Base-by-base conservation (phyloP, 2,797 vertebrate species). In the Staurois parvus region DNA sequence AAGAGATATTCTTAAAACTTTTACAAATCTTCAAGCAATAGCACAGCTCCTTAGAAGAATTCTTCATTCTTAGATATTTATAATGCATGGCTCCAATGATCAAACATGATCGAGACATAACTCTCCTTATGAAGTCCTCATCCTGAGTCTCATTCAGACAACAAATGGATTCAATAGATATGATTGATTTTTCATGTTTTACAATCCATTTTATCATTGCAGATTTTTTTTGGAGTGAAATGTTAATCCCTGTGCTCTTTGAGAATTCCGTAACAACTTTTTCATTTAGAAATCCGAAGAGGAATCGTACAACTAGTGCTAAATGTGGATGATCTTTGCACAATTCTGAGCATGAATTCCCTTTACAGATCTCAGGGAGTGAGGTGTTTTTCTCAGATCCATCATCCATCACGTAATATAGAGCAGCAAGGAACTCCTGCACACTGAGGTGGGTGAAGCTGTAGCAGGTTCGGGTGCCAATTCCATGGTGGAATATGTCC, bases 351-450 rank as follows among this genome's bases (percentile, higher is more conserved):
- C 68, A 28, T 17, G n/a, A 10, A 15, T 17, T 79, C 1, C 8
- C 66, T 19, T 69, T 42, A 52, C 48, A 52, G 4, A 13, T 4
- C 48, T 13, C 4, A 2, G 4, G 12, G 12, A 52, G 48, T 3
- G 19, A 4, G 2, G 12, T 4, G 4, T 52, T 19, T 52, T 52
- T 52, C 13, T 52, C 12, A 19, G 48, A 37, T 2, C 0, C 56
- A 2, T 73, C 79, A 85, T 75, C 56, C 32, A 91, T 73, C 4
- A 89, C 6, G 66, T 89, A 92, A 15, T 81, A 91, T 81, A 92
- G 21, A 78, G 52, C 75, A 86, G 88, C 90, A 84, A 90, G 89
- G 75, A 89, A 89, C 70, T 91, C 90, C 81, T 91, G 91, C 32
- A 92, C 45, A 12, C 85, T 88, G 21, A n/a, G n/a, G n/a, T n/a